Conservation (phyloP, 2,888 invertebrate genomes). For the Emmelina monodactyla region DNA sequence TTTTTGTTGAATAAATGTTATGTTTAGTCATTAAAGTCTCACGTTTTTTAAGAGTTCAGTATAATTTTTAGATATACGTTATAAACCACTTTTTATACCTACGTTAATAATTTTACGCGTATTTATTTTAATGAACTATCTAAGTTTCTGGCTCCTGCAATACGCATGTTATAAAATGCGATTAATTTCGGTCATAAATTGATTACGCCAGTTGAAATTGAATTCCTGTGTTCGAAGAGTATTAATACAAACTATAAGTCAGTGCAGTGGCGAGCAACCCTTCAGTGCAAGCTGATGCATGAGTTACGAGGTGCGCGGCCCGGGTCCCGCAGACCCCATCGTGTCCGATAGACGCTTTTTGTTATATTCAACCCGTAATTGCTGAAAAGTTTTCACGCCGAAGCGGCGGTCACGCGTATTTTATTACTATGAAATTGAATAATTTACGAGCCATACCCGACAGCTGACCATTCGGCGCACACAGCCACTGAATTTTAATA, state of each 20-base stretch:
- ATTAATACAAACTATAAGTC: constrained; percentile 59
- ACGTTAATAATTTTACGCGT: no score
- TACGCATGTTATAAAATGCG: no score
- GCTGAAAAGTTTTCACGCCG: constrained; percentile 65
- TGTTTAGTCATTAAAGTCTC: no score
- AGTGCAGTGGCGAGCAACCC: constrained; percentile 49
- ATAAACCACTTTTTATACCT: no score
- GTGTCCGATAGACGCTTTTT: constrained; percentile 53
- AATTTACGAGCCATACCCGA: constrained; percentile 56
- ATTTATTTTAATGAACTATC: no score
- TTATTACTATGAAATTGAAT: constrained; percentile 67
- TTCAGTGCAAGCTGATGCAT: constrained; percentile 33
- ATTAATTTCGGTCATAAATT: no score
- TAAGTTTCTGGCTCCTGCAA: no score
- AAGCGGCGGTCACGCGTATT: constrained; percentile 61
- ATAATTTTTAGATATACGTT: no score
- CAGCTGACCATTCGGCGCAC: constrained; percentile 47
- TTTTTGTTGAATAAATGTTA: not conserved
- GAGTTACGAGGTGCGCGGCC: constrained; percentile 21
- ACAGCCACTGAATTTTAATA: constrained; percentile 60
- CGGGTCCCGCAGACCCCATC: constrained; percentile 32
- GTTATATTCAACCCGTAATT: constrained; percentile 63
- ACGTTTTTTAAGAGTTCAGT: no score
- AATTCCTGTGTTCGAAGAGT: constrained; percentile 44
- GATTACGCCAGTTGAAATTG: constrained; percentile 45